Evolutionary conservation across 2,888 invertebrate genomes (phyloP), one percentile per base, ranked within the genome.

Genomic region (Drosophila bunnanda): DNA sequence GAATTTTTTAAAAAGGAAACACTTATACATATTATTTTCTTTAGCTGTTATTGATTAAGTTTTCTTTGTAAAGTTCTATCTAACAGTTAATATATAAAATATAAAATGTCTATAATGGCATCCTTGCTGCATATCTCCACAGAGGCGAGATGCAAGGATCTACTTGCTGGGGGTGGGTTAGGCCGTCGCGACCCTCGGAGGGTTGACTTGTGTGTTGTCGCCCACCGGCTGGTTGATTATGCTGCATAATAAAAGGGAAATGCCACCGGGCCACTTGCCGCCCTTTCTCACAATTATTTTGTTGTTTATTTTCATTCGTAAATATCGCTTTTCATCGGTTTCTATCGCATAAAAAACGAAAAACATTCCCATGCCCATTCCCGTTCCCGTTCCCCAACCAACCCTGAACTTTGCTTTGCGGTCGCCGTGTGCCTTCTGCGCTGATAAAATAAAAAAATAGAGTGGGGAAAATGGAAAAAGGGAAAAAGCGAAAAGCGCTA

Each of bases 241-340:
- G 74, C 70, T 73, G 82, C 84, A 86, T 84, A 82, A 84, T 84
- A 81, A 80, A 64, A 86, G 75, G 78, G 82, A 81, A 86, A 81
- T 75, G 84, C 78, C 84, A 84, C 78, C 83, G 83, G 71, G 79
- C 48, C 75, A 71, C 68, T 68, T 67, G 54, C 55, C 59, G 54
- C 60, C 66, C 44, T 20, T 55, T 60, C 43, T 69, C 69, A 56
- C 67, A 56, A 61, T 69, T 48, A 58, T 54, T 54, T 36, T 22
- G 20, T 34, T 52, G 43, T 72, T 76, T 75, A 68, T 72, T 75
- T 34, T 43, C 50, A 43, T 58, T 76, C 38, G 57, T 48, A 25
- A 61, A 44, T 34, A 54, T 60, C 9, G 30, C 30, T 48, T 75
- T 59, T 50, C 48, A 71, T 46, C 70, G 66, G 79, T 82, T 80